A percentile compares a stretch with the other conserved stretches of the same genome.
Evolutionary conservation across 2,113 vertebrate species (phyloP).

Genomic region (Zootoca vivipara): DNA sequence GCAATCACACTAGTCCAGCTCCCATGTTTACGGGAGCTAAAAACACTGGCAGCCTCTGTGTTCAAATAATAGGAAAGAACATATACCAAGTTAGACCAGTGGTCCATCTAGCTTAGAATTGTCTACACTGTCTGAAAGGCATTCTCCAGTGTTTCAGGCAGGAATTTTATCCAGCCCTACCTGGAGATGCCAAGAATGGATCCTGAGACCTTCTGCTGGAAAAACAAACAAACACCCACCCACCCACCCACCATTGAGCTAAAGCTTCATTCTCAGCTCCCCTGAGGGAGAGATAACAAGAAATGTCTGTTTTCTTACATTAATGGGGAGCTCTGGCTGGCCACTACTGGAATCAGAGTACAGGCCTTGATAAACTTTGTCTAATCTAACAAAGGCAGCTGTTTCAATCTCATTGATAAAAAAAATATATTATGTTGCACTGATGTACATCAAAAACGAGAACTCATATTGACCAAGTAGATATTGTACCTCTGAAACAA

Average conservation of each 20-base stretch:
- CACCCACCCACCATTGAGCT: no score
- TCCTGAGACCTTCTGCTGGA: background rate
- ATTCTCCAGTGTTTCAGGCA: background rate
- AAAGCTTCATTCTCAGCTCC: no score
- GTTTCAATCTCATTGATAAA: background rate
- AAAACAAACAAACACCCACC: no score
- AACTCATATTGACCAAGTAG: background rate
- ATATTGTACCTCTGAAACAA: background rate
- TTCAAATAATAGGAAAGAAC: background rate
- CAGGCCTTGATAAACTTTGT: background rate
- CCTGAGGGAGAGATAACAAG: background rate
- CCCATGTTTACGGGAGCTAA: background rate
- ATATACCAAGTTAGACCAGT: background rate
- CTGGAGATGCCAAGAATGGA: background rate
- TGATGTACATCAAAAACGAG: background rate
- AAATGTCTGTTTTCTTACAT: background rate
- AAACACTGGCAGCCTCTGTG: background rate
- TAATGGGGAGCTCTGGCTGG: background rate
- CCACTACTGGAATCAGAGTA: background rate
- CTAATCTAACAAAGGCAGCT: background rate
- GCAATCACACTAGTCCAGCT: background rate
- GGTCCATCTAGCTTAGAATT: background rate
- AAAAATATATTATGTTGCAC: background rate
- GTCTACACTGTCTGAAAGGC: background rate
- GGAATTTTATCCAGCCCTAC: background rate